Percentiles rank a stretch among this genome's conserved stretches.
Evolutionary conservation across 2,113 vertebrate genomes (phyloP).

Genomic region (Tamias sibiricus): DNA sequence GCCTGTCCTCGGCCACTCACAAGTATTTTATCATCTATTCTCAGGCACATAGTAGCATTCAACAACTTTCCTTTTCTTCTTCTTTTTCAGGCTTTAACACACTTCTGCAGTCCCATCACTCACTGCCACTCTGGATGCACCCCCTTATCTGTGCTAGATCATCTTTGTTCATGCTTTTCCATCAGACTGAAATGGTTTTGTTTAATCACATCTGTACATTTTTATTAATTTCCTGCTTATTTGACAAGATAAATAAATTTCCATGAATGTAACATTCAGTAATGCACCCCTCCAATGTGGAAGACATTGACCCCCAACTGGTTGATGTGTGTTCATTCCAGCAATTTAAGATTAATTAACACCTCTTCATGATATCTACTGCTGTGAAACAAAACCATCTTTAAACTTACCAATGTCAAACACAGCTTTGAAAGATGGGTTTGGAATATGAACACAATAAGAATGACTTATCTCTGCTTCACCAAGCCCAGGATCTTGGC

Average conservation of each 20-base stretch:
- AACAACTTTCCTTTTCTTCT: not conserved
- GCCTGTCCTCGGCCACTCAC: not conserved
- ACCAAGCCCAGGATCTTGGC: not conserved
- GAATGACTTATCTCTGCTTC: not conserved
- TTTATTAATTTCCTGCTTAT: not conserved
- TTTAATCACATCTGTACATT: not conserved
- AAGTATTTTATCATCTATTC: not conserved
- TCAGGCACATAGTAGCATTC: not conserved
- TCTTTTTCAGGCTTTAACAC: not conserved
- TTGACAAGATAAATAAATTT: constrained; percentile 15
- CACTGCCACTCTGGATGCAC: not conserved
- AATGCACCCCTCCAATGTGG: not conserved
- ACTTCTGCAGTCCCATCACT: not conserved
- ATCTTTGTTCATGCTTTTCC: not conserved
- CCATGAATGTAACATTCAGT: not conserved
- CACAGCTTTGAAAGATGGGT: not conserved
- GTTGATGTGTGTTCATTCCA: not conserved
- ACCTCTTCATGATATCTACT: not conserved
- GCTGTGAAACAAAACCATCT: not conserved
- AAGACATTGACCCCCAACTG: not conserved
- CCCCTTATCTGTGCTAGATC: not conserved
- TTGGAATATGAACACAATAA: not conserved
- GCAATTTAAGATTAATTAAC: not conserved
- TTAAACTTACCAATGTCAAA: not conserved
- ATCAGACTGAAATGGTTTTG: not conserved